Evolutionary conservation across 2,797 vertebrate genomes (phyloP), one percentile per base, ranked within the genome.

Genomic region (Tamandua tetradactyla): DNA sequence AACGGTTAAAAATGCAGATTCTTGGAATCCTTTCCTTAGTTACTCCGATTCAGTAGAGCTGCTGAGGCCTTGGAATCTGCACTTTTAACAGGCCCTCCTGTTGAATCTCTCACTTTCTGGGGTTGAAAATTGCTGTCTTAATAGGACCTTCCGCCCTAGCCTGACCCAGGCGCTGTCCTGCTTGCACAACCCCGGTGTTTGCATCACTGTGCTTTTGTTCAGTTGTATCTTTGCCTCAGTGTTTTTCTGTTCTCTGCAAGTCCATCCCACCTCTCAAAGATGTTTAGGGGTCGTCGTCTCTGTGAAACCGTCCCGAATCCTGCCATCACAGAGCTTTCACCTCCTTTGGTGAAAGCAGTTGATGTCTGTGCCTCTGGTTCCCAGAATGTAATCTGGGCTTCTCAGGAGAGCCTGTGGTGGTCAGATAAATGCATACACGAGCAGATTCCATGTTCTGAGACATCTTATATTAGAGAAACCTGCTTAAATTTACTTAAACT

Each of bases 401-500:
- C 30, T 30, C 40, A 23, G 5, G 23, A 44, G 23, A 72, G 52
- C 27, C 44, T 64, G 23, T 35, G 22, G 0, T 25, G 47, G 4
- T 74, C 23, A 47, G 44, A 47, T 68, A 30, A 68, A 87, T 40
- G 66, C 32, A 44, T 81, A 61, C 12, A 27, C 30, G 23, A 90
- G 72, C 57, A 22, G 42, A 68, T 35, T 47, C 83, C 68, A 35
- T 40, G 47, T 49, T 32, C 44, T 42, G 35, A 72, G 27, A 42
- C 68, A 25, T 22, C 20, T 27, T 78, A 80, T 12, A 5, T 82
- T 89, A 94, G 42, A 78, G 76, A 81, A 76, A 91, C 44, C 23
- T 71, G 27, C 72, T 79, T 84, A 7, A 37, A 42, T 93, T 61
- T 83, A 61, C 84, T 44, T 96, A 89, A 52, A 87, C 66, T 95